Evolutionary conservation across 2,888 invertebrate genomes (phyloP).

Genomic region (Eutolmus rufibarbis): DNA sequence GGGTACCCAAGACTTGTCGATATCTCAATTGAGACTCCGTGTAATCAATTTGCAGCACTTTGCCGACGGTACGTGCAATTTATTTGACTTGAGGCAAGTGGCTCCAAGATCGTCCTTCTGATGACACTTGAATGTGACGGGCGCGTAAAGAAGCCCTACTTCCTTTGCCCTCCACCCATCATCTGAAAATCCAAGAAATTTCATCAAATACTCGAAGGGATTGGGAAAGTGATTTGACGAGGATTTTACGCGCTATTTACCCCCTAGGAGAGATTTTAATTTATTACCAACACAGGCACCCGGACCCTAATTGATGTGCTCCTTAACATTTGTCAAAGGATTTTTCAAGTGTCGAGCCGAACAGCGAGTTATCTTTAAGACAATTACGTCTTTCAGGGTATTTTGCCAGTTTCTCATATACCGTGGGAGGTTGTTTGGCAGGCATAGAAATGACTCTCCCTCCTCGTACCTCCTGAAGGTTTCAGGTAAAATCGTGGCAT

Average conservation of each 20-base stretch:
- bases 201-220: background rate
- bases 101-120: background rate
- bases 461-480: background rate
- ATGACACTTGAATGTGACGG: conserved; percentile 20
- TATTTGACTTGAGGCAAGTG: conserved; percentile 20
- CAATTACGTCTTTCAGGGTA: background rate
- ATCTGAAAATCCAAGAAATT: background rate
- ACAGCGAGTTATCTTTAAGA: background rate
- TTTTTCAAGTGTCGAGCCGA: background rate
- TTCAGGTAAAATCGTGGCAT: background rate
- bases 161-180: background rate
- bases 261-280: conserved; percentile 2
- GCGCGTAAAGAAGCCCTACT: background rate
- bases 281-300: background rate
- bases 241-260: conserved; percentile 33
- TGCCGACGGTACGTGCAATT: conserved; percentile 22
- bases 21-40: conserved; percentile 14
- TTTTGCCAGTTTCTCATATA: background rate
- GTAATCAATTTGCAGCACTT: conserved; percentile 32
- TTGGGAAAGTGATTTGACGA: conserved; percentile 4
- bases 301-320: conserved; percentile 18
- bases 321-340: background rate
- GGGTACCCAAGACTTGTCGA: background rate
- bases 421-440: background rate
- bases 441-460: background rate